Conservation (phyloP, 2,113 vertebrate genomes). For the Myiozetetes cayanensis region DNA sequence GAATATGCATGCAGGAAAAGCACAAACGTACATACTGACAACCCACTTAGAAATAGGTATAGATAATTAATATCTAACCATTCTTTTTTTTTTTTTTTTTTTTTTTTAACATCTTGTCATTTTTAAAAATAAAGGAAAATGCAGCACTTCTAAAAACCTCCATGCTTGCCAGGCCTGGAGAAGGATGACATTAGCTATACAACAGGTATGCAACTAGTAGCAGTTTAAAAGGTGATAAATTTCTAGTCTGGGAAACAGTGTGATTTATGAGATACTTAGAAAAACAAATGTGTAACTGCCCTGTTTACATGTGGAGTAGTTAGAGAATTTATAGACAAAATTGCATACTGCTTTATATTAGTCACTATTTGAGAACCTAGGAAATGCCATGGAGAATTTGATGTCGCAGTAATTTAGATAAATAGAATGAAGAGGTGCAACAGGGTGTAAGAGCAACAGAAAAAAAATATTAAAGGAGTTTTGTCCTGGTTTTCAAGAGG, state of each 20-base stretch:
- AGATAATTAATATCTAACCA: background rate
- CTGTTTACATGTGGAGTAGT: background rate
- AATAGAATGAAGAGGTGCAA: slow-evolving; percentile 43
- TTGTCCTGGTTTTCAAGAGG: slow-evolving; percentile 9
- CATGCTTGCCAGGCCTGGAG: background rate
- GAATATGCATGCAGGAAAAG: background rate
- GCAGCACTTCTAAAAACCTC: background rate
- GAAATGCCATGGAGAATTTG: background rate
- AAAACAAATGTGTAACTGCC: background rate
- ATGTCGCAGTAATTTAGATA: background rate
- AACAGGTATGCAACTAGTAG: background rate
- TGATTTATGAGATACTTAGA: background rate
- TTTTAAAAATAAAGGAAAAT: background rate
- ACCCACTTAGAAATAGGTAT: background rate
- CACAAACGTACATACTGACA: background rate
- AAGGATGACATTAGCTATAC: background rate
- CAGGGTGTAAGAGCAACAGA: slow-evolving; percentile 54
- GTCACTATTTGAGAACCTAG: background rate
- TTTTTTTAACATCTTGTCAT: background rate
- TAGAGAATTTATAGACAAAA: background rate
- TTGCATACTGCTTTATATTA: background rate
- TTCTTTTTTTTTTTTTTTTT: background rate
- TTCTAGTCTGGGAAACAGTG: background rate
- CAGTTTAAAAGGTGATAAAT: background rate
- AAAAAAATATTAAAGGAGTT: slow-evolving; percentile 70